Conservation (phyloP, 2,113 vertebrate genomes). For the Carettochelys insculpta region DNA sequence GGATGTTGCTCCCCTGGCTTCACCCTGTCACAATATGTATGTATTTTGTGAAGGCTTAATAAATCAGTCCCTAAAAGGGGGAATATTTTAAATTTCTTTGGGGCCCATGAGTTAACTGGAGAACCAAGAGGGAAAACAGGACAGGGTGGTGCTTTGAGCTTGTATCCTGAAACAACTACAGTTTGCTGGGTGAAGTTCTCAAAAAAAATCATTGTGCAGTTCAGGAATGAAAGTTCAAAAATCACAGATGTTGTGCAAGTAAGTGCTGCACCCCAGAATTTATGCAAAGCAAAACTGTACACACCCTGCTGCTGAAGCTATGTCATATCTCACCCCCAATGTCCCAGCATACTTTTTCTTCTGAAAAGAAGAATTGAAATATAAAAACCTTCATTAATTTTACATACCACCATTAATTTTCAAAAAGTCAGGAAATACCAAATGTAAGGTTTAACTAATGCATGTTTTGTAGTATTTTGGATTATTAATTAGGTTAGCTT, state of each 20-base stretch:
- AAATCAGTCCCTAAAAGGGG: background rate
- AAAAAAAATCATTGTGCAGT: background rate
- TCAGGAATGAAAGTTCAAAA: background rate
- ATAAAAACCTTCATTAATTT: background rate
- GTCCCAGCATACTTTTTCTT: background rate
- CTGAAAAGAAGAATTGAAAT: background rate
- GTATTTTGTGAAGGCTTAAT: background rate
- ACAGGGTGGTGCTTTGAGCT: background rate
- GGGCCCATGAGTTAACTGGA: background rate
- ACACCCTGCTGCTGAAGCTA: background rate
- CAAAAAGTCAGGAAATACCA: background rate
- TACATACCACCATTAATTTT: too few species aligned
- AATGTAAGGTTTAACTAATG: background rate
- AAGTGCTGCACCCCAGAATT: background rate
- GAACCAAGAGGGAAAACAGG: fast-evolving
- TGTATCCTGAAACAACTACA: background rate
- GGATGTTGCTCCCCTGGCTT: too few species aligned
- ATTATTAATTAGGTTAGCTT: background rate
- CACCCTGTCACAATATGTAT: too few species aligned
- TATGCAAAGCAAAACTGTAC: fast-evolving
- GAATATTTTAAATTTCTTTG: background rate
- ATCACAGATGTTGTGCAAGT: background rate
- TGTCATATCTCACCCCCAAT: fast-evolving
- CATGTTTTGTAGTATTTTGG: background rate
- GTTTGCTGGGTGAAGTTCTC: background rate